Evolutionary conservation across 1,140 invertebrate species (phyloP).

Genomic region (Nebria ingens): DNA sequence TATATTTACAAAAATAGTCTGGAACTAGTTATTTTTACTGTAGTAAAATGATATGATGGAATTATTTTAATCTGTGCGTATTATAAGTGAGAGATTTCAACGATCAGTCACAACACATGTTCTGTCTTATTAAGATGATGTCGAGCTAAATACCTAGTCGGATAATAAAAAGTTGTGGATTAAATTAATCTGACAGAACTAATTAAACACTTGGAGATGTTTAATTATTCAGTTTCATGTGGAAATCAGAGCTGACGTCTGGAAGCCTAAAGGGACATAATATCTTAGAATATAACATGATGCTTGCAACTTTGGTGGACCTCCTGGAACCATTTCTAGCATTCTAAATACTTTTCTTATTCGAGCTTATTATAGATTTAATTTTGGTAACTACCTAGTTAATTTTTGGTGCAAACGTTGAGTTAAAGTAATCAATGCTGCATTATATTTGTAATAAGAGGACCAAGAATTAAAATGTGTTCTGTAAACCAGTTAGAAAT

Average conservation of each 20-base stretch:
- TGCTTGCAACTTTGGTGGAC: too few species aligned
- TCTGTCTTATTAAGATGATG: not conserved
- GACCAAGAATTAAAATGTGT: too few species aligned
- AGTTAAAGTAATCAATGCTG: too few species aligned
- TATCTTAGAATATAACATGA: too few species aligned
- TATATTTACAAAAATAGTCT: too few species aligned
- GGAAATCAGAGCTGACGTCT: not conserved
- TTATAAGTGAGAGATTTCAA: not conserved
- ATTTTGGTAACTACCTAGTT: too few species aligned
- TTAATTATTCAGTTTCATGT: not conserved
- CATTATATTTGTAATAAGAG: too few species aligned
- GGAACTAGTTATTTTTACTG: not conserved
- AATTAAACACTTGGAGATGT: not conserved
- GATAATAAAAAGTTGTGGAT: not conserved
- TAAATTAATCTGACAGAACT: conserved; percentile 7
- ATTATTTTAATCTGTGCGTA: not conserved
- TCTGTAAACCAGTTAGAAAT: too few species aligned
- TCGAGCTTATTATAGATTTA: too few species aligned
- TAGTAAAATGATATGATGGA: not conserved
- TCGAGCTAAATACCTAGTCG: not conserved
- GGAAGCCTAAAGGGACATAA: not conserved
- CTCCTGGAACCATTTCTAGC: too few species aligned
- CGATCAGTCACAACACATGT: conserved; percentile 4
- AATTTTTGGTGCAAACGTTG: too few species aligned
- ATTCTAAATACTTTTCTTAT: too few species aligned